Evolutionary conservation across 2,797 vertebrate genomes (phyloP), one percentile per base, ranked within the genome.

Genomic region (Spinus pinus): DNA sequence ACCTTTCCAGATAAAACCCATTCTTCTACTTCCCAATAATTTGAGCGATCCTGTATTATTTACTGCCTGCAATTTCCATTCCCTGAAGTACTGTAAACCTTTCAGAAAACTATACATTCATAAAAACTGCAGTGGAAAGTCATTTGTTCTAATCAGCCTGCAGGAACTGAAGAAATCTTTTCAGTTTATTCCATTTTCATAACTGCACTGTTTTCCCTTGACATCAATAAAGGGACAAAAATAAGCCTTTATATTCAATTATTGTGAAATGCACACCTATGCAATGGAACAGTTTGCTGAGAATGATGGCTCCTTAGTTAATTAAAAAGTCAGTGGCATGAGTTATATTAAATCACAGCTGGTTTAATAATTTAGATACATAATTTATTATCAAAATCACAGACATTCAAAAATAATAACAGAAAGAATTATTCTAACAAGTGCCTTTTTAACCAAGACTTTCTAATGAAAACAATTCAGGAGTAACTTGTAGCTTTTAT

Each of bases 171-270:
- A 94, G 62, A 58, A 88, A 88, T 81, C 51, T 82, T 74, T 65
- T 75, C 78, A 81, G 58, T 77, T 93, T 33, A 90, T 92, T 92
- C 84, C 57, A 67, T 84, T 97, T 96, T 86, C 81, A 64, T 66
- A 95, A 74, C 71, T 19, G 58, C 67, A 46, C 41, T 92, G 58
- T 72, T 94, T 92, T 94, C 88, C 93, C 77, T 85, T 67, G 71
- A 81, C 70, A 95, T 80, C 90, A 93, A 84, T 86, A 89, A 89
- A 88, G 30, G n/a, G 35, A 89, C 73, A 93, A 87, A 95, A 94
- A 77, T 42, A 95, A 93, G 67, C 39, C 58, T 88, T 93, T 87
- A 80, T 85, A 86, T 96, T 95, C 85, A 90, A 90, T 96, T 96
- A 94, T 30, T 62, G 65, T 61, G 58, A 60, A 67, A 84, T 30